Percentiles rank a stretch among this genome's conserved stretches.
These are phyloP conservation scores for Glaucidium brasilianum DNA, from an alignment of 2,113 vertebrate species.

Conservation along the genomic window DNA sequence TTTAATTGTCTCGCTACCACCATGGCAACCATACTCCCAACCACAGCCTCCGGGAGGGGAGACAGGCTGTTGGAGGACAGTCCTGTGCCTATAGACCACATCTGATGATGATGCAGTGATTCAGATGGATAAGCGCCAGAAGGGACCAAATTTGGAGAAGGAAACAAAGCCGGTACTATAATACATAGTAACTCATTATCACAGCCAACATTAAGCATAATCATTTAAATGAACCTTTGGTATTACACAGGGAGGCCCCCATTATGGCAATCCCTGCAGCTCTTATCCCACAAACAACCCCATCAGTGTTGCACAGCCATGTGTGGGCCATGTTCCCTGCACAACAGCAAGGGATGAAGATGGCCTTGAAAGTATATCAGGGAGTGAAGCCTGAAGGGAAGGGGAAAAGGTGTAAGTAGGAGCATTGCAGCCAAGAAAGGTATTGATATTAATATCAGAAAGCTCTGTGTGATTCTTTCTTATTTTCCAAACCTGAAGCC, in stretches of 20 bases:
- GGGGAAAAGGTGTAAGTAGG: not conserved
- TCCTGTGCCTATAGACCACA: not conserved
- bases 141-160: not conserved
- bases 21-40: conserved; percentile 29
- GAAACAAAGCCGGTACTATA: not conserved
- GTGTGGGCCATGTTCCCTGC: fast-evolving
- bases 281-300: not conserved
- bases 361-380: not conserved
- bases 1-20: conserved; percentile 12
- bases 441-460: not conserved
- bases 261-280: not conserved
- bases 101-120: not conserved
- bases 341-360: not conserved
- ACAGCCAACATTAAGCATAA: not conserved
- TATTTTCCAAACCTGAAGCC: not conserved
- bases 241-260: not conserved
- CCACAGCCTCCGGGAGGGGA: not conserved
- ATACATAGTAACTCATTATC: not conserved
- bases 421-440: not conserved
- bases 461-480: not conserved
- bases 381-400: not conserved
- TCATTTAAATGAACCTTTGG: not conserved
- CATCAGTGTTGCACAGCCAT: not conserved
- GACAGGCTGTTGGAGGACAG: not conserved
- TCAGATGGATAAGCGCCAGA: not conserved